These are phyloP conservation scores for Microplitis deprimator DNA, from an alignment of 2,888 invertebrate genomes.

Conservation along the genomic window DNA sequence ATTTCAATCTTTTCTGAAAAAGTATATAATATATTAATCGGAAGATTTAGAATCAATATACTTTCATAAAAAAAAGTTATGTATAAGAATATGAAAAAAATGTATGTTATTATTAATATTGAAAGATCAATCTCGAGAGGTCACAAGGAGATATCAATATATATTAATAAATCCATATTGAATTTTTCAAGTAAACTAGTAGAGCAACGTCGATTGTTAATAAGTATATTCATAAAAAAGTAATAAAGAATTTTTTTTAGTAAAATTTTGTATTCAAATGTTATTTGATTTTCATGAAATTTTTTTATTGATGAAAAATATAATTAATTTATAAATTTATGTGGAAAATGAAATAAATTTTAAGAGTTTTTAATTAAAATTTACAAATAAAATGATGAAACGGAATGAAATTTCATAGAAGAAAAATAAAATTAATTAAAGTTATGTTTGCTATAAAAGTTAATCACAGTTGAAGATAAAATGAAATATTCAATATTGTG, in stretches of 20 bases:
- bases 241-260: neutral
- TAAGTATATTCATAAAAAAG: neutral
- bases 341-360: no score
- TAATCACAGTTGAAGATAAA: constrained; percentile 1
- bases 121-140: neutral
- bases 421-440: neutral
- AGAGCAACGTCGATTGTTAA: neutral
- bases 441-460: neutral
- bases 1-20: no score
- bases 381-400: neutral
- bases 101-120: constrained; percentile 13
- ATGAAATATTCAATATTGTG: neutral
- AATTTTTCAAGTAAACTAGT: neutral
- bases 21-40: no score
- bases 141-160: neutral
- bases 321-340: no score
- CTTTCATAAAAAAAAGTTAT: neutral
- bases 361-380: neutral
- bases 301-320: no score
- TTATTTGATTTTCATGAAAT: no score
- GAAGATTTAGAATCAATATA: neutral
- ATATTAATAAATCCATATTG: neutral
- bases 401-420: neutral
- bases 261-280: no score
- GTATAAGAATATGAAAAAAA: neutral